Conservation (phyloP, 2,888 invertebrate genomes). For the Hemaris fuciformis region DNA sequence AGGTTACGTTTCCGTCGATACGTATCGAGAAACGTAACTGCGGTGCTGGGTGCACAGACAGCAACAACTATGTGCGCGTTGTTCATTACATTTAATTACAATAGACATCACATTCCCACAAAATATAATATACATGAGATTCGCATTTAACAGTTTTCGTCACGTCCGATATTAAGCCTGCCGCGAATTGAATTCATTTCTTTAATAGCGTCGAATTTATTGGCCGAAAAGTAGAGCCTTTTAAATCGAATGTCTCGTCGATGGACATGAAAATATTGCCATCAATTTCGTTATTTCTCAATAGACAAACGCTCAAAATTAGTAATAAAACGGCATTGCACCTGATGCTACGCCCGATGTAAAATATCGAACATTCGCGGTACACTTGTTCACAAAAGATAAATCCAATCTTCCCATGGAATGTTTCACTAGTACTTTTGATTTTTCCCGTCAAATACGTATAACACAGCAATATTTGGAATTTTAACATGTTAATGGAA, state of each 20-base stretch:
- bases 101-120: conserved; percentile 30
- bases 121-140: conserved; percentile 49
- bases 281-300: background rate
- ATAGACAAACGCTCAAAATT: background rate
- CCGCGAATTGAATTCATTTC: background rate
- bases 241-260: background rate
- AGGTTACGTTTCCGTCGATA: conserved; percentile 24
- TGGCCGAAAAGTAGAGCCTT: background rate
- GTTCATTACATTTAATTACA: conserved; percentile 10
- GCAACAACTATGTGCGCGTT: conserved; percentile 33
- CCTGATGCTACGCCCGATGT: background rate
- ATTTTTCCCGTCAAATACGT: conserved; percentile 2
- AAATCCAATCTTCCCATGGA: conserved; percentile 7
- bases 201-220: background rate
- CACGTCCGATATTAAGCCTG: conserved; percentile 22
- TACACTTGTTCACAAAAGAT: background rate
- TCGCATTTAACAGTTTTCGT: conserved; percentile 46
- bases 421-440: conserved; percentile 11
- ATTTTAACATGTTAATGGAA: conserved; percentile 5
- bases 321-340: background rate
- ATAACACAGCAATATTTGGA: conserved; percentile 5
- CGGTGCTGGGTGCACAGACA: conserved; percentile 23
- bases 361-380: background rate
- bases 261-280: background rate
- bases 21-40: background rate